Evolutionary conservation across 2,888 invertebrate species (phyloP).

Genomic region (Lepidonotus clava): DNA sequence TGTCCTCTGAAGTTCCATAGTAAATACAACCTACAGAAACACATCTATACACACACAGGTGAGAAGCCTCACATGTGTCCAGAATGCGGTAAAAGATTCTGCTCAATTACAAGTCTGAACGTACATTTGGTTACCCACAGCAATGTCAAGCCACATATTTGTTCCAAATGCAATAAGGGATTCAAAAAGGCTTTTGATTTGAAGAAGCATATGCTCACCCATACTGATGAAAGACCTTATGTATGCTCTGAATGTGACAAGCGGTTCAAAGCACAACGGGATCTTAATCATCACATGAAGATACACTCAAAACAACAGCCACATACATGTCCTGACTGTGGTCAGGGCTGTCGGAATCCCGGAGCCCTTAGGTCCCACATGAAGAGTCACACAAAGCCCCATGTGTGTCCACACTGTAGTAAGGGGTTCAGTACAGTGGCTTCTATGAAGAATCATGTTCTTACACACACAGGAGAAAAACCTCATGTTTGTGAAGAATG

Average conservation of each 20-base stretch:
- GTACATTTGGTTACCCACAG: not conserved
- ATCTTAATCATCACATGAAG: not conserved
- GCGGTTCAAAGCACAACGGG: not conserved
- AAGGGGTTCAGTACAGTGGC: not conserved
- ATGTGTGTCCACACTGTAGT: not conserved
- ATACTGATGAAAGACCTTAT: not conserved
- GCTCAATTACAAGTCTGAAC: not conserved
- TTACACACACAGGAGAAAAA: too few species aligned
- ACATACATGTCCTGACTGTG: not conserved
- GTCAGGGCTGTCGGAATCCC: not conserved
- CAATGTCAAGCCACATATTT: not conserved
- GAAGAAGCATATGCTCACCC: not conserved
- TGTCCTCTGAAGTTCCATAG: not conserved
- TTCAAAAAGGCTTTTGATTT: not conserved
- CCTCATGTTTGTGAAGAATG: too few species aligned
- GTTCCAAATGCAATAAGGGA: not conserved
- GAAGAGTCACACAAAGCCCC: not conserved
- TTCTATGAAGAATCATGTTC: too few species aligned
- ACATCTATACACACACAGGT: not conserved
- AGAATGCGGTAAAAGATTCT: not conserved
- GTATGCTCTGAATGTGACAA: not conserved
- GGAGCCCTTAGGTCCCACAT: not conserved
- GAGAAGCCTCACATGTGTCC: not conserved
- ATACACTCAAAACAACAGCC: not conserved
- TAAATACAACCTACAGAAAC: not conserved